Percentiles rank a stretch among this genome's conserved stretches.
These are phyloP conservation scores for Paracyclopina nana DNA, from an alignment of 1,140 invertebrate genomes.

Conservation along the genomic window DNA sequence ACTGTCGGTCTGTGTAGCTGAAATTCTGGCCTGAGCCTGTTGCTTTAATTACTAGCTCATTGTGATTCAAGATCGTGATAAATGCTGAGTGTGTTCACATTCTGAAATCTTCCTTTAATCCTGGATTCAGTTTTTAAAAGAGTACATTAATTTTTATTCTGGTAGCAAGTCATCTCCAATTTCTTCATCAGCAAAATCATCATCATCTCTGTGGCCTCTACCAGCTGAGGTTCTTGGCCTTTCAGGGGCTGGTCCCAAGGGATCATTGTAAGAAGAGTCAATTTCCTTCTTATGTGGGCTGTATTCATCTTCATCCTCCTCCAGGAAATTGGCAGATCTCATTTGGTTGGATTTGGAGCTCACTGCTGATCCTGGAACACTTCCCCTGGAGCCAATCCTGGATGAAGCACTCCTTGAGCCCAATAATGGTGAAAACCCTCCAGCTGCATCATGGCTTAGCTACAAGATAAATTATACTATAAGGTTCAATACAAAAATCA, in stretches of 20 bases:
- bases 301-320: neutral
- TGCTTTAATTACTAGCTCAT: too few species aligned
- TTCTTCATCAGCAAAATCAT: conserved; percentile 59
- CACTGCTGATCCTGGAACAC: neutral
- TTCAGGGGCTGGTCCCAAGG: conserved; percentile 45
- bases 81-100: too few species aligned
- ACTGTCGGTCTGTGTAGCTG: too few species aligned
- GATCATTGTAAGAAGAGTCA: conserved; percentile 47
- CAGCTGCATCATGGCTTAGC: neutral
- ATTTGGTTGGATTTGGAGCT: neutral
- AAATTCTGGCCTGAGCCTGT: too few species aligned
- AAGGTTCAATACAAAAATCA: too few species aligned
- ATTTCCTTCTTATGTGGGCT: neutral
- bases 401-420: neutral
- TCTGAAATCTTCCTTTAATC: too few species aligned
- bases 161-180: conserved; percentile 60
- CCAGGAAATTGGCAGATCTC: neutral
- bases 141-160: conserved; percentile 31
- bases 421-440: neutral
- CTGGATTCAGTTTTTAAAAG: too few species aligned
- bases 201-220: conserved; percentile 37
- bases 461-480: too few species aligned
- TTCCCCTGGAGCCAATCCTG: neutral
- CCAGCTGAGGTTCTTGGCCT: conserved; percentile 52
- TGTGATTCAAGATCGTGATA: too few species aligned